phyloP scores from a whole-genome alignment of 2,797 vertebrate genomes.

The Siniperca scherzeri region DNA sequence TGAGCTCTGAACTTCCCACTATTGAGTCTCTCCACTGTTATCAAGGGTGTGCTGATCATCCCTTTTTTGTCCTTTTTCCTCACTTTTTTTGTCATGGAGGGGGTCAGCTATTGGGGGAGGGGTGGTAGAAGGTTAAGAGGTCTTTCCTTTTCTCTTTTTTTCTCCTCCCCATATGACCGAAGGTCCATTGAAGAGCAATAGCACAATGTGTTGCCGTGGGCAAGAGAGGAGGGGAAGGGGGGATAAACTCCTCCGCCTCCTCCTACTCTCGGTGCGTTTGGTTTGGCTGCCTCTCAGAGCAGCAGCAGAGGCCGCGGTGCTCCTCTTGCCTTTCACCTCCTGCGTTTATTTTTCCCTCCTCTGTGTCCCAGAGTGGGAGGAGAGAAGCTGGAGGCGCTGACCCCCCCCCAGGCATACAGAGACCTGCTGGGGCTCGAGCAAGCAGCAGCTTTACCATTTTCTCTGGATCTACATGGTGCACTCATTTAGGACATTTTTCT shows the following conservation, averaged over 20 bases:
- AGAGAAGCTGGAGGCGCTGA: constrained; percentile 65
- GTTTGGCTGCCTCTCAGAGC: constrained; percentile 75
- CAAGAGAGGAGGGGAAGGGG: constrained; percentile 57
- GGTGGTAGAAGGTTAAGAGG: constrained; percentile 78
- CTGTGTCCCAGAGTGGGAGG: constrained; percentile 71
- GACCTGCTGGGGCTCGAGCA: constrained; percentile 62
- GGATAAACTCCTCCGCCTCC: constrained; percentile 46
- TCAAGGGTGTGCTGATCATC: constrained; percentile 35
- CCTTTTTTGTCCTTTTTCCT: constrained; percentile 35
- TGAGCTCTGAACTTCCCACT: constrained; percentile 33
- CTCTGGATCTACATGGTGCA: constrained; percentile 49
- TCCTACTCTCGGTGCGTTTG: constrained; percentile 57
- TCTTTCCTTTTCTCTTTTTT: constrained; percentile 72
- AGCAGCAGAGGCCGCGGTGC: constrained; percentile 64
- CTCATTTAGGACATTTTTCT: constrained; percentile 21
- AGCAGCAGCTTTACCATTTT: constrained; percentile 54
- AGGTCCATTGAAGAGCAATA: constrained; percentile 78
- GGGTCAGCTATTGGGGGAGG: constrained; percentile 60
- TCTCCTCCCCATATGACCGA: constrained; percentile 73
- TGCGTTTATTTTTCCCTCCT: constrained; percentile 75
- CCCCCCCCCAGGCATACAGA: constrained; percentile 41
- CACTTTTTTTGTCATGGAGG: constrained; percentile 41
- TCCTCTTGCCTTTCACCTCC: constrained; percentile 68
- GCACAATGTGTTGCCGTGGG: constrained; percentile 81
- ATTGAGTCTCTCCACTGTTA: constrained; percentile 44